Conservation (phyloP, 2,113 vertebrate species). For the Numida meleagris region DNA sequence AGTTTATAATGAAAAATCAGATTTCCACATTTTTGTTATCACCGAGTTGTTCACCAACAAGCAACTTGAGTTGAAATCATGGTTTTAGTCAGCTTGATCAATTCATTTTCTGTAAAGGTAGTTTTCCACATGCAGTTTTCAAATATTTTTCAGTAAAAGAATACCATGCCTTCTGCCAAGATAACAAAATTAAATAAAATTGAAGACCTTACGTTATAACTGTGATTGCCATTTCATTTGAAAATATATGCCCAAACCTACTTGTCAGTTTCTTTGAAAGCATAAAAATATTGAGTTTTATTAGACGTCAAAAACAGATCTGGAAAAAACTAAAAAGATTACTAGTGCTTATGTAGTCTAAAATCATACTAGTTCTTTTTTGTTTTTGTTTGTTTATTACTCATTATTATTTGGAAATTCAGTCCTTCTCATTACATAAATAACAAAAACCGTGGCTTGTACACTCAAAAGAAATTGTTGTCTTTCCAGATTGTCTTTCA, state of each 20-base stretch:
- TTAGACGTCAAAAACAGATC: slow-evolving; percentile 23
- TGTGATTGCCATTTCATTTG: slow-evolving; percentile 3
- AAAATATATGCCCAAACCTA: slow-evolving; percentile 27
- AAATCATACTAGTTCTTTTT: not conserved
- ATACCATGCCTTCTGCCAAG: not conserved
- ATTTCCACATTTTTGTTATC: not conserved
- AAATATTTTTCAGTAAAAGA: not conserved
- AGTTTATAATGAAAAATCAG: not conserved
- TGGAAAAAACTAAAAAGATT: slow-evolving; percentile 39
- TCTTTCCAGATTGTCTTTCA: not conserved
- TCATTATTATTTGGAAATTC: not conserved
- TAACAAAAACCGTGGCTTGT: not conserved
- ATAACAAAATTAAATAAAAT: not conserved
- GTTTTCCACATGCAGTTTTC: not conserved
- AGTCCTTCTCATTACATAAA: not conserved
- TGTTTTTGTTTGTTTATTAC: not conserved
- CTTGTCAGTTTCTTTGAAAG: slow-evolving; percentile 50
- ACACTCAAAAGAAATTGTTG: not conserved
- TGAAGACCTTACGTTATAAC: not conserved
- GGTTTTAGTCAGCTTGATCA: not conserved
- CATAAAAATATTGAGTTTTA: slow-evolving; percentile 50
- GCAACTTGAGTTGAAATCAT: not conserved
- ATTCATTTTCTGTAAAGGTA: not conserved
- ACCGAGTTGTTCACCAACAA: not conserved
- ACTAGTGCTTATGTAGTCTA: not conserved